Evolutionary conservation across 2,888 invertebrate genomes (phyloP).

Genomic region (Epinotia brunnichana): DNA sequence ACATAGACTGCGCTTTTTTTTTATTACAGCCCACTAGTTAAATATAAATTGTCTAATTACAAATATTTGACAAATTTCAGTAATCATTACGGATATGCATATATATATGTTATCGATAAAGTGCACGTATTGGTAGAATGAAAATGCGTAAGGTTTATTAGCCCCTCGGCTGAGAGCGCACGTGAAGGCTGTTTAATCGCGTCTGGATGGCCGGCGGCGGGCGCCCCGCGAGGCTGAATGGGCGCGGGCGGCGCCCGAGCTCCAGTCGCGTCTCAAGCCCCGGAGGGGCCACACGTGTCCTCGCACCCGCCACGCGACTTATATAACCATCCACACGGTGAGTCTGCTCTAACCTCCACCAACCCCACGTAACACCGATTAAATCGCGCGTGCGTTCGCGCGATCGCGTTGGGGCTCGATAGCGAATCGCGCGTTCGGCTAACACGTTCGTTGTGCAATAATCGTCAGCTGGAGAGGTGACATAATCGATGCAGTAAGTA

Average conservation of each 20-base stretch:
- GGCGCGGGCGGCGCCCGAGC: constrained; percentile 77
- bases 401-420: constrained; percentile 47
- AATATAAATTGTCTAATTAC: too few species aligned
- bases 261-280: constrained; percentile 79
- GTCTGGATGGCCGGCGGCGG: constrained; percentile 71
- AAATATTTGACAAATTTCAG: background rate
- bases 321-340: constrained; percentile 82
- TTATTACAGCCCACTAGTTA: too few species aligned
- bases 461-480: constrained; percentile 79
- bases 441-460: constrained; percentile 63
- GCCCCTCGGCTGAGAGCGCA: constrained; percentile 65
- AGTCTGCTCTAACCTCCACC: constrained; percentile 76
- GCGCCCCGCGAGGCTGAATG: constrained; percentile 67
- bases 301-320: constrained; percentile 75
- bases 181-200: constrained; percentile 76
- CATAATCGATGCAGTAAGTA: constrained; percentile 82
- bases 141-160: constrained; percentile 72
- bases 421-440: constrained; percentile 47
- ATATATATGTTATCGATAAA: too few species aligned
- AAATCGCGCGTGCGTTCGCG: constrained; percentile 52
- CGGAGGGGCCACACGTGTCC: constrained; percentile 78
- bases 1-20: too few species aligned
- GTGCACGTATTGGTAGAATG: constrained; percentile 57
- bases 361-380: constrained; percentile 57
- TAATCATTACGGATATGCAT: too few species aligned